Evolutionary conservation across 1,140 invertebrate species (phyloP).

Genomic region (Diplogasteroides magnus): DNA sequence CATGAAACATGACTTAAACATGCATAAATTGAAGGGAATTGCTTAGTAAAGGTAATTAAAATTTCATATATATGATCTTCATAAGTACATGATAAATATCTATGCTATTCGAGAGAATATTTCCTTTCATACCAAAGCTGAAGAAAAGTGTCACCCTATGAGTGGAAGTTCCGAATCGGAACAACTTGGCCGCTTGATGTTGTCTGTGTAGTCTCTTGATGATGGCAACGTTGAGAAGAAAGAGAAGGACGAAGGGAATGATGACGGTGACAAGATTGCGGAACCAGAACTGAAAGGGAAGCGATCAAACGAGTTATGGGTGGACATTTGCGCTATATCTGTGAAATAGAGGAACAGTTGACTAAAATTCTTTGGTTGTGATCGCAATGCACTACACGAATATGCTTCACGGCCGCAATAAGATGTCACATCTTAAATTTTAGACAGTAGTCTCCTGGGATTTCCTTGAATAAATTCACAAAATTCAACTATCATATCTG

Average conservation of each 20-base stretch:
- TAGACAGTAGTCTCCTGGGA: too few relatives aligned
- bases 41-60: too few relatives aligned
- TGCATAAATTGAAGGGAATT: too few relatives aligned
- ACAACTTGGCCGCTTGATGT: slow-evolving; percentile 43
- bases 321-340: too few relatives aligned
- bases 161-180: slow-evolving; percentile 48
- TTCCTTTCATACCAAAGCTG: slow-evolving; percentile 13
- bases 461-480: too few relatives aligned
- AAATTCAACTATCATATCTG: too few relatives aligned
- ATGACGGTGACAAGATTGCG: slow-evolving; percentile 44
- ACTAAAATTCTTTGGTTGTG: too few relatives aligned
- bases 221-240: slow-evolving; percentile 45
- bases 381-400: too few relatives aligned
- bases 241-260: slow-evolving; percentile 43
- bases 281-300: slow-evolving; percentile 43
- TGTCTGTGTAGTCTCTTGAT: slow-evolving; percentile 41
- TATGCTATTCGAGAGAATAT: slow-evolving; percentile 12
- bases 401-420: too few relatives aligned
- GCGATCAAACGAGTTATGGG: background rate
- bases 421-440: too few relatives aligned
- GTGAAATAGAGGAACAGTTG: background rate
- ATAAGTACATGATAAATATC: too few relatives aligned
- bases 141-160: slow-evolving; percentile 36
- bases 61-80: too few relatives aligned
- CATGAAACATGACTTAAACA: background rate